Evolutionary conservation across 2,888 invertebrate genomes (phyloP), one percentile per base, ranked within the genome.

Genomic region (Sipha maydis): DNA sequence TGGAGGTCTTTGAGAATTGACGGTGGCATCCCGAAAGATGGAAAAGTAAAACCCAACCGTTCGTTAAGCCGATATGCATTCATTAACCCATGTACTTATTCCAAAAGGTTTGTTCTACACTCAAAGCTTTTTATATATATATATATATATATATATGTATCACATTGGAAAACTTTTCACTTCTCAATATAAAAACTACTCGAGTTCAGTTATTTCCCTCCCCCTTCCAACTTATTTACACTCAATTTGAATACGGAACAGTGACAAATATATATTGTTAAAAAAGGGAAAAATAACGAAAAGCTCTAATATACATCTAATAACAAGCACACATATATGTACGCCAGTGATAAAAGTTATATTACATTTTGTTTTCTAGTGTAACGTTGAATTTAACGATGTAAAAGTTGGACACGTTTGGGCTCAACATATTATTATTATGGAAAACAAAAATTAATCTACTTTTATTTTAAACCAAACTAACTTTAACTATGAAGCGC

Each of bases 41-140:
- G 25, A 79, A 85, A 71, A 71, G 71, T 80, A 88, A 88, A 73
- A 38, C 75, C 75, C 75, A 31, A 76, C 61, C 48, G 75, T 88
- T 88, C 88, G 80, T 88, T 88, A 88, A 88, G 88, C 88, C 88
- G 88, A 88, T 88, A 88, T 88, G 88, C 88, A 88, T 88, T 82
- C 88, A 88, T 88, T 88, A 88, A 75, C 88, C 79, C 75, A 80
- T 75, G 80, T 82, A 76, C 82, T 82, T 88, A 88, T 88, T 88
- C 82, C 88, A 67, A 88, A 88, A 88, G 80, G 88, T 88, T 85
- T 85, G 77, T 69, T 78, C 77, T 85, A 85, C 85, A 85, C 77
- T 78, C 69, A 69, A 75, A 56, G 67, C 17, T 77, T 28, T 77
- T 48, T 77, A 5, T 28, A 17, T 73, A 25, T 73, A 83, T 67